Evolutionary conservation across 2,888 invertebrate species (phyloP).

Genomic region (Cheiracanthium punctorium): DNA sequence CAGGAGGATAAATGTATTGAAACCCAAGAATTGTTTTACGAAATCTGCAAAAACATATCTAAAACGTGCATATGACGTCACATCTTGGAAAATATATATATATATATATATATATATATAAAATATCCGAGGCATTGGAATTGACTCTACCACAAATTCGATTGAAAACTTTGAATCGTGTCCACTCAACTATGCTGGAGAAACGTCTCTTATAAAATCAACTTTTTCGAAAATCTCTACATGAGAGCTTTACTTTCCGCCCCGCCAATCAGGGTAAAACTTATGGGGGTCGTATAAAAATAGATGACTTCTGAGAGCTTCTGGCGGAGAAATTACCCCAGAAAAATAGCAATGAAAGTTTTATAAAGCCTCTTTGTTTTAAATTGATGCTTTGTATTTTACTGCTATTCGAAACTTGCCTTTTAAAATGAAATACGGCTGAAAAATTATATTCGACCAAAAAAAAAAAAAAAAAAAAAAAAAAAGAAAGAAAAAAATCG

Average conservation of each 20-base stretch:
- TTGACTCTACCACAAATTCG: slow-evolving; percentile 45
- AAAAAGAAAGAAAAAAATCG: too few species aligned
- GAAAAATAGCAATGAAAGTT: slow-evolving; percentile 1
- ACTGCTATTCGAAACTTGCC: too few species aligned
- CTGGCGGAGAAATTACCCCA: neutral
- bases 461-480: too few species aligned
- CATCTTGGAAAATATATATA: slow-evolving; percentile 1
- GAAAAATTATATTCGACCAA: too few species aligned
- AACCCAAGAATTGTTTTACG: slow-evolving; percentile 35
- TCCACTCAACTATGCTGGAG: slow-evolving; percentile 34
- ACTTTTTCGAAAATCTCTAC: slow-evolving; percentile 57
- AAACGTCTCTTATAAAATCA: slow-evolving; percentile 50
- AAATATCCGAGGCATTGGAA: slow-evolving; percentile 9
- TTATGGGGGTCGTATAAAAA: slow-evolving; percentile 47
- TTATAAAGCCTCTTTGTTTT: neutral
- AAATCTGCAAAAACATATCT: slow-evolving; percentile 17
- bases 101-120: neutral
- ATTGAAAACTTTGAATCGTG: slow-evolving; percentile 62
- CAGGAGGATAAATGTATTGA: slow-evolving; percentile 13
- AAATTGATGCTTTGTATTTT: neutral
- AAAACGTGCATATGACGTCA: slow-evolving; percentile 20
- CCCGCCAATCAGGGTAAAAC: slow-evolving; percentile 35
- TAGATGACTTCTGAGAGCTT: slow-evolving; percentile 13
- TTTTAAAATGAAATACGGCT: too few species aligned
- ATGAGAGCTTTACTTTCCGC: slow-evolving; percentile 61